A percentile compares a stretch with the other conserved stretches of the same genome.
These are phyloP conservation scores for Pterostichus madidus DNA, from an alignment of 2,888 invertebrate genomes.

Conservation along the genomic window DNA sequence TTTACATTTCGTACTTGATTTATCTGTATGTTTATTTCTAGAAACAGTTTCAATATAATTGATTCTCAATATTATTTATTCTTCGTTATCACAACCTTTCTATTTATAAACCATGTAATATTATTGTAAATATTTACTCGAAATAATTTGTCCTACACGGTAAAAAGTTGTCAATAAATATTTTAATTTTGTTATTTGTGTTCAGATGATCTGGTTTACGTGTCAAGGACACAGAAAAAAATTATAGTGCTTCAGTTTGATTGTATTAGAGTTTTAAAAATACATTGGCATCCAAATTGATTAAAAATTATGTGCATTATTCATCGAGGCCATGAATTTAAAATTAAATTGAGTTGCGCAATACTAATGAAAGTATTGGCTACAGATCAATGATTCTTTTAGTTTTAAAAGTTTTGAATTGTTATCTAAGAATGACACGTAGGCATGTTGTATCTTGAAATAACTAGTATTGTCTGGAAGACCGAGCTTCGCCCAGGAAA, in stretches of 20 bases:
- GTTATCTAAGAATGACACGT: no score
- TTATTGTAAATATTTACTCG: slow-evolving; percentile 37
- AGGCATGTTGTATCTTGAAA: no score
- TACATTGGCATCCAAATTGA: background rate
- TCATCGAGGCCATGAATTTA: slow-evolving; percentile 2
- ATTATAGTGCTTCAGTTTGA: slow-evolving; percentile 32
- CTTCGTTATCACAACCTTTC: background rate
- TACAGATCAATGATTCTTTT: background rate
- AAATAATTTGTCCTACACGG: background rate
- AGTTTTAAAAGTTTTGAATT: no score
- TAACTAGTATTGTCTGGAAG: no score
- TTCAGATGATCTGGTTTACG: slow-evolving; percentile 1
- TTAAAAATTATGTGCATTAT: slow-evolving; percentile 19
- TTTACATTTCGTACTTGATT: no score
- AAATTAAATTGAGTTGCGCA: background rate
- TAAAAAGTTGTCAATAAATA: slow-evolving; percentile 24
- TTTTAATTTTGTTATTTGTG: background rate
- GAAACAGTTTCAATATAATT: background rate
- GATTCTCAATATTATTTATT: background rate
- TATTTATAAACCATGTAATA: background rate
- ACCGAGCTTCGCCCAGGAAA: no score
- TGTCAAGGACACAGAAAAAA: slow-evolving; percentile 27
- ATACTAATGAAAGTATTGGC: slow-evolving; percentile 26
- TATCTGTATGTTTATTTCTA: background rate
- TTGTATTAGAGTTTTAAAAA: slow-evolving; percentile 22